Evolutionary conservation across 1,140 invertebrate species (phyloP).

Genomic region (Leptinotarsa lineolata): DNA sequence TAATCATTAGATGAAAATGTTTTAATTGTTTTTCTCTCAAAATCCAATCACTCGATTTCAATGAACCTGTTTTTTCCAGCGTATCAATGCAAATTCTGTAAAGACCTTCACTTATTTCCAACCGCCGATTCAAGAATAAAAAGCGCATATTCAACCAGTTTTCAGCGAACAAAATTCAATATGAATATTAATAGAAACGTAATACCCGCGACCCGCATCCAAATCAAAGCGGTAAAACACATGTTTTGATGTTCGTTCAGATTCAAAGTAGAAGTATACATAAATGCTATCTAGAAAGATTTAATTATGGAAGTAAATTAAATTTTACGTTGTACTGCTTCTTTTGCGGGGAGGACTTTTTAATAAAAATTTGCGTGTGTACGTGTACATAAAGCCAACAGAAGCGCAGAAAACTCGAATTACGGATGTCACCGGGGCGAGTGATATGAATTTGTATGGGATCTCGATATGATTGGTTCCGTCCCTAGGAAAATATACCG

Average conservation of each 20-base stretch:
- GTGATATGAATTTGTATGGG: constrained; percentile 4
- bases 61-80: too few relatives aligned
- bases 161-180: not conserved
- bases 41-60: too few relatives aligned
- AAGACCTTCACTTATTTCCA: too few relatives aligned
- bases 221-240: constrained; percentile 2
- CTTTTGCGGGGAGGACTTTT: not conserved
- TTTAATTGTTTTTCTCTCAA: too few relatives aligned
- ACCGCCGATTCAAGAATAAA: not conserved
- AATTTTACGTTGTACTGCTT: constrained; percentile 3
- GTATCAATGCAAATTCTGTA: too few relatives aligned
- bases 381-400: not conserved
- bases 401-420: not conserved
- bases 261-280: not conserved
- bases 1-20: too few relatives aligned
- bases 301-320: constrained; percentile 9
- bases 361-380: not conserved
- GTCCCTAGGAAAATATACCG: not conserved
- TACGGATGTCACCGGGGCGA: not conserved
- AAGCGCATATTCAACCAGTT: not conserved
- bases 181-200: constrained; percentile 9
- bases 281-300: constrained; percentile 6
- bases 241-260: not conserved
- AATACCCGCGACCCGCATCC: not conserved
- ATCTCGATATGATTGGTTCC: not conserved